A percentile compares a stretch with the other conserved stretches of the same genome.
Evolutionary conservation across 2,888 invertebrate genomes (phyloP).

Genomic region (Dryadula phaetusa): DNA sequence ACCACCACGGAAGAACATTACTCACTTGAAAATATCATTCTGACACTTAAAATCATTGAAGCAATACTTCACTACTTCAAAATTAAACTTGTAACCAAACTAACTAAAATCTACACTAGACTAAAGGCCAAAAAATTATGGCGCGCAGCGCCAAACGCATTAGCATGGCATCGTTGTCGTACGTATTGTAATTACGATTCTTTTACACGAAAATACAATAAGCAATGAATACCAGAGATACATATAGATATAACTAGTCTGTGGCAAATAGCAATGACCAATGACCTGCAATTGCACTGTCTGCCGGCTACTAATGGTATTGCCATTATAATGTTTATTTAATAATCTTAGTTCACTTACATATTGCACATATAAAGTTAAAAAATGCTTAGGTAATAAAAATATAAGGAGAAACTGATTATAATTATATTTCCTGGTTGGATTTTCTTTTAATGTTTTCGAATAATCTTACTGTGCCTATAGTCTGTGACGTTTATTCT

Average conservation of each 20-base stretch:
- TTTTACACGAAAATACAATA: not conserved
- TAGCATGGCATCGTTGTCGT: slow-evolving; percentile 5
- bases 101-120: too few species aligned
- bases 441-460: too few species aligned
- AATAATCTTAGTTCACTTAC: too few species aligned
- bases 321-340: not conserved
- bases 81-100: not conserved
- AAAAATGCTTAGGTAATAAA: too few species aligned
- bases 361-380: too few species aligned
- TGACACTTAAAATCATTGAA: not conserved
- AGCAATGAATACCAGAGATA: slow-evolving; percentile 11
- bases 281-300: not conserved
- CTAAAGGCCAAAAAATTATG: not conserved
- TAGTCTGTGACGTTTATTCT: not conserved
- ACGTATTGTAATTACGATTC: slow-evolving; percentile 8
- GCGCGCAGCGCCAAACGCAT: slow-evolving; percentile 9
- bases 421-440: too few species aligned
- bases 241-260: not conserved
- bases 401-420: too few species aligned
- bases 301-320: not conserved
- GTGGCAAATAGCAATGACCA: slow-evolving; percentile 3
- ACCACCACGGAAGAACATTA: slow-evolving; percentile 57
- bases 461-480: too few species aligned
- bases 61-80: not conserved
- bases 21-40: not conserved